Percentiles rank a stretch among this genome's conserved stretches.
Conservation (phyloP, 2,113 vertebrate species). For the Acanthochromis polyacanthus region DNA sequence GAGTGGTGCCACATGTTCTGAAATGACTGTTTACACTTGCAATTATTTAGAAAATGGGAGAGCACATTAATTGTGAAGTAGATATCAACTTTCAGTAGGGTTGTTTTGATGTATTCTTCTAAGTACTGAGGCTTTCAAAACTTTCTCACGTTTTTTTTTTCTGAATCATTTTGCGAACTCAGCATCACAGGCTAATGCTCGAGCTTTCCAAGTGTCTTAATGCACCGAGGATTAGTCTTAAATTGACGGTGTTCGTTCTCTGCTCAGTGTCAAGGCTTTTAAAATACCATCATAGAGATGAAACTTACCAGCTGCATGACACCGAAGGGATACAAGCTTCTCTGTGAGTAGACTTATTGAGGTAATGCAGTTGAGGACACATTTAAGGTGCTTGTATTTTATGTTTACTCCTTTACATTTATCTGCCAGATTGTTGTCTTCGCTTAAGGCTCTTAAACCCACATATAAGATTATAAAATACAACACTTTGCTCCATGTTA, state of each 20-base stretch:
- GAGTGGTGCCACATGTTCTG: constrained; percentile 41
- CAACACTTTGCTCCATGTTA: neutral
- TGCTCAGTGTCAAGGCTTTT: constrained; percentile 1
- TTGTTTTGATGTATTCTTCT: neutral
- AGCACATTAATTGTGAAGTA: constrained; percentile 3
- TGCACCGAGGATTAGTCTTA: constrained; percentile 26
- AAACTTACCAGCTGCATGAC: neutral
- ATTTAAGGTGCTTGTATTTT: neutral
- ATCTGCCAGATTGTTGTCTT: neutral
- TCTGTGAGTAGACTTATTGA: neutral
- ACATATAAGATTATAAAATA: neutral
- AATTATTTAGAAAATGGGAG: neutral
- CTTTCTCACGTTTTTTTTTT: neutral
- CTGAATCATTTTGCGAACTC: constrained; percentile 21
- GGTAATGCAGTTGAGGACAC: neutral
- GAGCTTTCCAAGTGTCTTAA: constrained; percentile 6
- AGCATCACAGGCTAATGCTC: constrained; percentile 23
- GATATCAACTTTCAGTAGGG: neutral
- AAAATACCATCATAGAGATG: constrained; percentile 1
- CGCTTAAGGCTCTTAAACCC: neutral
- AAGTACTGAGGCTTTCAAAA: neutral
- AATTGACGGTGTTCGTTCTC: constrained; percentile 13
- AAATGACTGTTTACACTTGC: constrained; percentile 27
- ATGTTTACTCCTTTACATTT: neutral
- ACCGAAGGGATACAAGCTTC: neutral